phyloP scores from a whole-genome alignment of 2,888 invertebrate species.

The Apamea anceps region DNA sequence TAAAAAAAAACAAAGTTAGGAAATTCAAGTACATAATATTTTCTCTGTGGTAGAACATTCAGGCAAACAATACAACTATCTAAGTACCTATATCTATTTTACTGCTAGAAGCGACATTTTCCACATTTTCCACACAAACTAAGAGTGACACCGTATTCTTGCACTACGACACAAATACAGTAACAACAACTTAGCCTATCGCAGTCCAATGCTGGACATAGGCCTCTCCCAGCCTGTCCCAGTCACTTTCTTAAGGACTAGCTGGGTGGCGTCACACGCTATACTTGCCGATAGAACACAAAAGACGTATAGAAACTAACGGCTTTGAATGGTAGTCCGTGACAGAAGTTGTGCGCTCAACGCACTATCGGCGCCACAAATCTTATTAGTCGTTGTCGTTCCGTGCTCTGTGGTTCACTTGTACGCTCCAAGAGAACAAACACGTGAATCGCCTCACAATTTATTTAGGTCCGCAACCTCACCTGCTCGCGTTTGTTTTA shows the following conservation, averaged over 20 bases:
- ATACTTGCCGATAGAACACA: background rate
- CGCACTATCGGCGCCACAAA: background rate
- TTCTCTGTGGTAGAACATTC: background rate
- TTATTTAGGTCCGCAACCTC: constrained; percentile 25
- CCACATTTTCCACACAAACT: background rate
- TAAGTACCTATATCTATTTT: background rate
- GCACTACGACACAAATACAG: background rate
- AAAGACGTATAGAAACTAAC: background rate
- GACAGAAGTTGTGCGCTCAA: no score
- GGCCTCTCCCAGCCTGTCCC: no score
- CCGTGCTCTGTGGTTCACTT: background rate
- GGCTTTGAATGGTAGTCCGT: background rate
- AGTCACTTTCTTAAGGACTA: no score
- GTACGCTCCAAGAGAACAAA: constrained; percentile 17
- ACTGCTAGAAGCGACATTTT: background rate
- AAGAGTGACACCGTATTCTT: background rate
- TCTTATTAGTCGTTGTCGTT: background rate
- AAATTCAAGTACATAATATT: background rate
- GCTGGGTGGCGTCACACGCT: no score
- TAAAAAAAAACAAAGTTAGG: background rate
- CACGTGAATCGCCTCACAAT: constrained; percentile 7
- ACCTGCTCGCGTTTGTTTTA: constrained; percentile 30
- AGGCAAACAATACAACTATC: background rate
- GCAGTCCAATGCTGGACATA: no score
- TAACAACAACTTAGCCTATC: no score